phyloP scores from a whole-genome alignment of 2,888 invertebrate genomes.

The Galerucella calmariensis region DNA sequence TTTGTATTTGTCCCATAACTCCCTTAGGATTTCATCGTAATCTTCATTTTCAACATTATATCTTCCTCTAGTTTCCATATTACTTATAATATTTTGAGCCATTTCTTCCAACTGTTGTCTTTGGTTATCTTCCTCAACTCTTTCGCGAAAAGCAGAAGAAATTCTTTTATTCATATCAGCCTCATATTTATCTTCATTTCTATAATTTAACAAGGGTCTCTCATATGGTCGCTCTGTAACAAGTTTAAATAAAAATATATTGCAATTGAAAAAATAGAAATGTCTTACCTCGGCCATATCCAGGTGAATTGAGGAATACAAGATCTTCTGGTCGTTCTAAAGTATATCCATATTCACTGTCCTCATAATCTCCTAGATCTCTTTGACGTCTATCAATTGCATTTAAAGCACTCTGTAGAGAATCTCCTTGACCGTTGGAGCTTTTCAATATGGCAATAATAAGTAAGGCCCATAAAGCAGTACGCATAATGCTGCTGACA shows the following conservation, averaged over 20 bases:
- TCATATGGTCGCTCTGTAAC: slow-evolving; percentile 35
- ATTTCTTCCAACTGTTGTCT: slow-evolving; percentile 58
- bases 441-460: slow-evolving; percentile 27
- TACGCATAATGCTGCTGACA: slow-evolving; percentile 29
- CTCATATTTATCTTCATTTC: slow-evolving; percentile 53
- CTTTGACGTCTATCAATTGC: slow-evolving; percentile 66
- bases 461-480: slow-evolving; percentile 30
- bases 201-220: slow-evolving; percentile 50
- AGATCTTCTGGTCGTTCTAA: slow-evolving; percentile 52
- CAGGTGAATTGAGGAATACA: slow-evolving; percentile 48
- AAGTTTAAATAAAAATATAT: background rate
- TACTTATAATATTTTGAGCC: slow-evolving; percentile 55
- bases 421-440: slow-evolving; percentile 62
- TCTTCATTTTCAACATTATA: slow-evolving; percentile 43
- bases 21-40: slow-evolving; percentile 68
- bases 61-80: slow-evolving; percentile 54
- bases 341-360: slow-evolving; percentile 52
- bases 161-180: slow-evolving; percentile 59
- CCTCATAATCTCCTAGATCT: slow-evolving; percentile 55
- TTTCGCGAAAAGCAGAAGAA: slow-evolving; percentile 69
- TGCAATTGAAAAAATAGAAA: too few species aligned
- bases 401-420: slow-evolving; percentile 64
- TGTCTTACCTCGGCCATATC: slow-evolving; percentile 44
- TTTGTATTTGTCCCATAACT: slow-evolving; percentile 67
- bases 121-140: slow-evolving; percentile 68